Evolutionary conservation across 2,888 invertebrate genomes (phyloP), one percentile per base, ranked within the genome.

Genomic region (Cheilosia soror): DNA sequence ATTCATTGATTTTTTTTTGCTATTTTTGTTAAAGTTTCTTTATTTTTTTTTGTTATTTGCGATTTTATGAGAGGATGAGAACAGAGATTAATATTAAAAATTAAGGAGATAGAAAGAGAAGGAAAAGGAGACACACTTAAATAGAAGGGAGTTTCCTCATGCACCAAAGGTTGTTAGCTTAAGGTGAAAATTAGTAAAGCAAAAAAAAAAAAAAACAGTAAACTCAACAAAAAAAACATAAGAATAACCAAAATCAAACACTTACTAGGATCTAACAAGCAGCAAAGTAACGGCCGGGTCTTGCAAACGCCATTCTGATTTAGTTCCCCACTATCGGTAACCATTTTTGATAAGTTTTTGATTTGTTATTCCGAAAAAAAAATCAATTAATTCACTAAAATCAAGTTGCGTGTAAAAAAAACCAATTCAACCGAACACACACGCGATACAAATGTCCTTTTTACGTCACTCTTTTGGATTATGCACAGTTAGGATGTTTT

Each of bases 221-320:
- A 62, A 75, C 53, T 33, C 20, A 80, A 69, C 27, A 62, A 62
- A 49, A 62, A 66, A 71, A 71, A 58, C 29, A 11, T 2, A 37
- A 37, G 37, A 37, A 37, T 37, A 11, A 37, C 37, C 4, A 37
- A 37, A 37, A 37, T 37, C 11, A 37, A 31, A 65, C 82, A 91
- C 92, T 91, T 92, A 92, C 92, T 91, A 77, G 92, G 92, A 89
- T 91, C 91, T 88, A 92, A 89, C 86, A 92, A 88, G 87, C 91
- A 91, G 88, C 92, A 92, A 88, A 92, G 89, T 66, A 92, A 89
- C 87, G 92, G 91, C 71, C 90, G 91, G 89, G 89, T 89, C 88
- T 91, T 92, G 88, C 88, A 89, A 88, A 90, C 90, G 88, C 92
- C 92, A 88, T 92, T 92, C 89, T 91, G 91, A 88, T 89, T 90